Base-by-base conservation (phyloP, 2,797 vertebrate genomes). In the Aphelocoma californica region DNA sequence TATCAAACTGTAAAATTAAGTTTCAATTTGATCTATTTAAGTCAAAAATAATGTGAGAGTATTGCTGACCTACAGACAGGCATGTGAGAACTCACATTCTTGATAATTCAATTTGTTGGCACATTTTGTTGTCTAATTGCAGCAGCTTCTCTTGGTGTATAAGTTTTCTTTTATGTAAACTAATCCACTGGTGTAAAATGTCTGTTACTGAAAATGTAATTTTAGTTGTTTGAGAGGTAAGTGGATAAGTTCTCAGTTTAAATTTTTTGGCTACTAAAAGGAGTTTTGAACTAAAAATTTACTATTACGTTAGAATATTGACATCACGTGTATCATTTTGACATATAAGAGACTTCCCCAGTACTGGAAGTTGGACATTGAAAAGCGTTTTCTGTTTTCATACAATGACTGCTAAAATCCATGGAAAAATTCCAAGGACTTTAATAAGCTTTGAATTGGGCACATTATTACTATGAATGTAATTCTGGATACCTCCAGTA, bases 401-500 rank as follows among this genome's bases (percentile, higher is more conserved):
- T 65, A 77, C 42, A 92, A 48, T 47, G 84, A 70, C 71, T 83
- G 47, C 74, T 87, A 86, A 94, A 96, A 80, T 92, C 57, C 2
- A 1, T 71, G 71, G 81, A 85, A 87, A 91, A 87, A 93, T 65
- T 93, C 90, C 65, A 94, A 92, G 38, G 88, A 67, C 61, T 85
- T 73, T 74, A 89, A 74, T 87, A 81, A 92, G 75, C 79, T 81
- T 78, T 92, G 67, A 66, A 87, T 25, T 89, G 67, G 84, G 54
- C 48, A 92, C 50, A 80, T 87, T 94, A 85, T 67, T 94, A 60
- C 57, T 29, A 31, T 51, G 54, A 95, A 82, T 85, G 54, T 25
- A 94, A 89, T 89, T 95, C 83, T 56, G 81, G 90, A 77, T 87
- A 92, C 71, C 32, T 90, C 81, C 83, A 48, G 31, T 67, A 96